phyloP scores from a whole-genome alignment of 2,113 vertebrate genomes.

The Prionailurus bengalensis region DNA sequence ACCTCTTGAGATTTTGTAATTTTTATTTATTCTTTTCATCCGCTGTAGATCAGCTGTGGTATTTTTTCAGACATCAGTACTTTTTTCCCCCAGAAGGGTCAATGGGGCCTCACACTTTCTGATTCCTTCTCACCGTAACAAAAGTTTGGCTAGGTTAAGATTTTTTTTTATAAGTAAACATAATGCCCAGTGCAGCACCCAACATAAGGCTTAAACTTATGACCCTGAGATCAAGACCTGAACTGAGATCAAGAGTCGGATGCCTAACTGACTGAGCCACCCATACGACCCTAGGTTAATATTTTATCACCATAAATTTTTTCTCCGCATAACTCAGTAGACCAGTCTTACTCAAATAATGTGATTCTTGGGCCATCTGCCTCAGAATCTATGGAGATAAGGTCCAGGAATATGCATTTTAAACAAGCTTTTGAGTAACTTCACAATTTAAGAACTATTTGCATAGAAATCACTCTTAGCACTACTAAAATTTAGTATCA shows the following conservation, averaged over 20 bases:
- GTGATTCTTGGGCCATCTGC: neutral
- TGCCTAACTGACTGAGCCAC: too few relatives aligned
- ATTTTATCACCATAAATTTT: neutral
- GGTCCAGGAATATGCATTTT: neutral
- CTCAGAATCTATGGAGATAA: neutral
- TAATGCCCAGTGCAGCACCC: too few relatives aligned
- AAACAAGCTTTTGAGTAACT: neutral
- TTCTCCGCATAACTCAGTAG: neutral
- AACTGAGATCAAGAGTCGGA: too few relatives aligned
- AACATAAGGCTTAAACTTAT: too few relatives aligned
- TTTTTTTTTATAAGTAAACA: neutral
- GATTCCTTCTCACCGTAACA: neutral
- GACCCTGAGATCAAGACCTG: too few relatives aligned
- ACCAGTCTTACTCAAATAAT: conserved; percentile 16
- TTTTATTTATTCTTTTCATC: neutral
- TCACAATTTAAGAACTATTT: neutral
- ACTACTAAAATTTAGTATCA: neutral
- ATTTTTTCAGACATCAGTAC: neutral
- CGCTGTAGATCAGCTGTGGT: neutral
- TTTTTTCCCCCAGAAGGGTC: neutral
- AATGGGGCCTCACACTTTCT: neutral
- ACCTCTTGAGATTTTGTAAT: neutral
- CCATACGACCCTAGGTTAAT: too few relatives aligned
- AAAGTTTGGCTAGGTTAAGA: neutral
- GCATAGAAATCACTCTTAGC: neutral